These are phyloP conservation scores for Aratinga solstitialis DNA, from an alignment of 2,797 vertebrate species.

Conservation along the genomic window DNA sequence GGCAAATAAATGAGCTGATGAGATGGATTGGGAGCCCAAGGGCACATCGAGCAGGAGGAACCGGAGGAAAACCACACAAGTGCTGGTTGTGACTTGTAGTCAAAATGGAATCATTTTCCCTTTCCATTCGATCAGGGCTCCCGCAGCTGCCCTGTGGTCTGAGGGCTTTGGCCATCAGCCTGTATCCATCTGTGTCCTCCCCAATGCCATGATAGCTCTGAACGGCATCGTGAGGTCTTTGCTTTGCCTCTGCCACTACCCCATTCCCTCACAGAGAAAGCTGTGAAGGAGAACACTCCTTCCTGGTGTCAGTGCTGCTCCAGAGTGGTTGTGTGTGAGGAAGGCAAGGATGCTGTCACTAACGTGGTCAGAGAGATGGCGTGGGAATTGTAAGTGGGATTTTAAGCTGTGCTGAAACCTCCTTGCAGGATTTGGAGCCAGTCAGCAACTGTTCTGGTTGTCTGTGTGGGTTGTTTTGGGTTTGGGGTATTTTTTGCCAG, in stretches of 20 bases:
- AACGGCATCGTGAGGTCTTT: neutral
- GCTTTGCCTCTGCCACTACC: neutral
- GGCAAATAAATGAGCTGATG: neutral
- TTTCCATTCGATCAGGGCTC: neutral
- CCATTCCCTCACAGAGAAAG: neutral
- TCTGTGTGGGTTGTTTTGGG: neutral
- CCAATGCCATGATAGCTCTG: neutral
- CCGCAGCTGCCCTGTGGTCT: neutral
- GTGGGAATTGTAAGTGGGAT: neutral
- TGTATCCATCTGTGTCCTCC: neutral
- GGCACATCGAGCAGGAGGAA: neutral
- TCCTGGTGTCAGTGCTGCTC: neutral
- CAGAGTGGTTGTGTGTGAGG: fast-evolving
- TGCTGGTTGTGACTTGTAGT: neutral
- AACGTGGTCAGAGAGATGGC: neutral
- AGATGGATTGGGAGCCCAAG: neutral
- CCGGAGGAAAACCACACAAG: neutral
- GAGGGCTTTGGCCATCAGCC: neutral
- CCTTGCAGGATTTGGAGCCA: neutral
- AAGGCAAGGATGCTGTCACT: neutral
- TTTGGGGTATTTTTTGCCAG: neutral
- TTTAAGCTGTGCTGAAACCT: neutral
- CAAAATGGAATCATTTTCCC: neutral
- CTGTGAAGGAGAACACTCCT: neutral
- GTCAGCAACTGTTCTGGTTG: neutral